Evolutionary conservation across 1,140 invertebrate genomes (phyloP).

Genomic region (Bombus breviceps): DNA sequence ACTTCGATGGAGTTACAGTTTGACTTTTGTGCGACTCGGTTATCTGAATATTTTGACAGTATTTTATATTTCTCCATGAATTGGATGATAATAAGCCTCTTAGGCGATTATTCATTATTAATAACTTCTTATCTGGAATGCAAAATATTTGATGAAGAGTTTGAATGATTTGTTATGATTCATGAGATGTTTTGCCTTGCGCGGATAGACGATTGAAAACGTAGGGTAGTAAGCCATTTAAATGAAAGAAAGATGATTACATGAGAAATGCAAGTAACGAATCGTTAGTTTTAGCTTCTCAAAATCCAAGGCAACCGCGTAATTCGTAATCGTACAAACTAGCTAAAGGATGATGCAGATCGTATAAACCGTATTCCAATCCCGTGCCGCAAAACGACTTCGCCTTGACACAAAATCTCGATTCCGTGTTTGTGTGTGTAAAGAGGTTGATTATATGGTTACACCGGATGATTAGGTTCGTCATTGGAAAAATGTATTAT

Average conservation of each 20-base stretch:
- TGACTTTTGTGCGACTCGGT: background rate
- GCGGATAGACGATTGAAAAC: background rate
- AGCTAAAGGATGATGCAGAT: background rate
- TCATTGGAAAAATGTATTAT: slow-evolving; percentile 8
- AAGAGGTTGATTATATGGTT: background rate
- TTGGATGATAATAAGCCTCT: too few species aligned
- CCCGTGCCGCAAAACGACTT: background rate
- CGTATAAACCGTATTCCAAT: slow-evolving; percentile 13
- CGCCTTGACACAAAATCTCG: slow-evolving; percentile 42
- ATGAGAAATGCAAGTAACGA: background rate
- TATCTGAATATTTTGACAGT: background rate
- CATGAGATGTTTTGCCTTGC: background rate
- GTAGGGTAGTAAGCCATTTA: background rate
- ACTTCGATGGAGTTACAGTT: background rate
- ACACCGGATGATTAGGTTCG: background rate
- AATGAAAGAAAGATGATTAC: background rate
- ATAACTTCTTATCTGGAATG: background rate
- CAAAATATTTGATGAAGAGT: background rate
- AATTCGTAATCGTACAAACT: background rate
- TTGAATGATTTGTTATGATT: background rate
- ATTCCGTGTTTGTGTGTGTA: slow-evolving; percentile 10
- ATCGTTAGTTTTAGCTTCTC: background rate
- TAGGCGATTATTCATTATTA: background rate
- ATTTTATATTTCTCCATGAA: background rate
- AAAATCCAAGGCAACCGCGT: background rate